Evolutionary conservation across 1,140 invertebrate species (phyloP), one percentile per base, ranked within the genome.

Genomic region (Grapholita molesta): DNA sequence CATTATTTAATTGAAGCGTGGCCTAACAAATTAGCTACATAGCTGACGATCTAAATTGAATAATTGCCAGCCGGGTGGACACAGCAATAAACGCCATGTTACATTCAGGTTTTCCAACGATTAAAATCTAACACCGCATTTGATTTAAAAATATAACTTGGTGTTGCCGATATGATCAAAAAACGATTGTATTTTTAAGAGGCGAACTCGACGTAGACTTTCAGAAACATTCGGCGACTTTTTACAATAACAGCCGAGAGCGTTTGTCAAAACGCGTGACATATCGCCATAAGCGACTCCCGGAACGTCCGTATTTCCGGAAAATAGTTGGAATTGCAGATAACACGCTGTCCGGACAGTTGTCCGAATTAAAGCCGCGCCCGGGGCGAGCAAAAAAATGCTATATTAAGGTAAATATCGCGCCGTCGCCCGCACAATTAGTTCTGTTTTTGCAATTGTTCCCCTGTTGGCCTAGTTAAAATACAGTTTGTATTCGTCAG

Each of bases 301-400:
- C 55, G 25, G 55, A 61, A 30, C 21, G 55, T 61, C 55, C 55
- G 55, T 23, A 61, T 61, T 61, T 28, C 55, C 55, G 24, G 55
- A 28, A 61, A 61, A 28, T 28, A 61, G 55, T 61, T 53, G 52
- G 32, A 61, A 61, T 25, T 8, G 55, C 8, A 55, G 55, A 61
- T 61, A 61, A 61, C 53, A 28, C 42, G n/a, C 42, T 48, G 42
- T 48, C 24, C 55, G 55, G 55, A 61, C 55, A 61, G 55, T 61
- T 61, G 55, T 61, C 25, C 55, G 55, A 61, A 61, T 61, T 61
- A 61, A 61, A 61, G 32, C 55, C 0, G 28, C 25, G 55, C 55
- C n/a, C 24, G 55, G 55, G 25, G 55, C 55, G 25, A 7, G 11
- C 12, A 30, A 28, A 28, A n/a, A 61, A 61, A 61, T 28, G 25